Evolutionary conservation across 92 coral and sea anemone genomes (phyloP).

Genomic region (Zoanthus sansibaricus): DNA sequence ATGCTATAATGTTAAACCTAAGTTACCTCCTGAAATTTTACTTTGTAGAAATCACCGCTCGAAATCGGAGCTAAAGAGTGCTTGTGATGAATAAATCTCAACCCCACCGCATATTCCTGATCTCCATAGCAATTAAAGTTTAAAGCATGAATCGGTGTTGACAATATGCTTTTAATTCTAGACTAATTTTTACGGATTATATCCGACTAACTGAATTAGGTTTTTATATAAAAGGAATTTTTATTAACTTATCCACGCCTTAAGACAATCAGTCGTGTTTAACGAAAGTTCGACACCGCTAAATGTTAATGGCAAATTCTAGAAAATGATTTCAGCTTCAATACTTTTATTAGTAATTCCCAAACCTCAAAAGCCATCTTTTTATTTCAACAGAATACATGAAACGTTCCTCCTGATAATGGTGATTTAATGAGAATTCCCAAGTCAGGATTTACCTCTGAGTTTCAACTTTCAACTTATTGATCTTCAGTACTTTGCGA

Average conservation of each 20-base stretch:
- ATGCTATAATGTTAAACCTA: not conserved
- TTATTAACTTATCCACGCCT: not conserved
- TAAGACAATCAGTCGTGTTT: not conserved
- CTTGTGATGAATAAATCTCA: not conserved
- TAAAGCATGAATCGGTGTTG: slow-evolving; percentile 1
- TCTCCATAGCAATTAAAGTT: slow-evolving; percentile 9
- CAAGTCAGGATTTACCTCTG: no score
- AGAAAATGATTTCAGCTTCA: no score
- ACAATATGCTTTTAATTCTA: slow-evolving; percentile 3
- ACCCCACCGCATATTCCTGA: not conserved
- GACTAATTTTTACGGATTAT: not conserved
- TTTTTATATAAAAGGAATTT: not conserved
- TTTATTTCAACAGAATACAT: no score
- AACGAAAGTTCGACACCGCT: no score
- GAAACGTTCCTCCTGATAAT: no score
- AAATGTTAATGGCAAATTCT: no score
- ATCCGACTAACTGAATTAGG: not conserved
- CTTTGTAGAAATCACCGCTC: not conserved
- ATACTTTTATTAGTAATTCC: no score
- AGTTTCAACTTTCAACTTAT: no score
- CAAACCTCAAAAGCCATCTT: no score
- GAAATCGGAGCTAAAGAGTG: not conserved
- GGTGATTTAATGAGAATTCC: no score
- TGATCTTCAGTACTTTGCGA: no score
- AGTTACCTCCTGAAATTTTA: no score